Evolutionary conservation across 1,140 invertebrate genomes (phyloP), one percentile per base, ranked within the genome.

Genomic region (Mamestra configurata): DNA sequence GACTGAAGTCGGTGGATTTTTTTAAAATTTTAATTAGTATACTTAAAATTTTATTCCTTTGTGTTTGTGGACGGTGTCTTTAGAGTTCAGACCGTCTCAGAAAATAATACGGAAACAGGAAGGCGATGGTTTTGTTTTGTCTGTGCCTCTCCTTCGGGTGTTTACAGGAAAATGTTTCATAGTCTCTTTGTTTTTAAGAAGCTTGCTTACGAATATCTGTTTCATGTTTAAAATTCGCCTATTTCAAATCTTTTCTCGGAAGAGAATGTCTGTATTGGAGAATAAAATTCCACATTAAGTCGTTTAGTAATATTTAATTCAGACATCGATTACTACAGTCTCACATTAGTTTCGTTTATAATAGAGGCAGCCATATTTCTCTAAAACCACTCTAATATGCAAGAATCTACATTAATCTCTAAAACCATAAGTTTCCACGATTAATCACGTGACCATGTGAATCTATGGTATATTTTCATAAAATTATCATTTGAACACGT

Each of bases 391-490:
- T 70, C 40, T 70, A 70, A 70, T 49, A 70, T 70, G 66, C 66
- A 46, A 27, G 66, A 70, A 70, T 70, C 66, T 70, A 4, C 66
- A 70, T 70, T 70, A 70, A 70, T 46, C 40, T 70, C 40, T 15
- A 18, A 49, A 49, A 70, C 37, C 66, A 68, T 68, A 70, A 24
- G 66, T 37, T 70, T 70, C 66, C 66, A 70, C 66, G 66, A 70
- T 70, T 70, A 43, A 70, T 70, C 66, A 70, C 22, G 59, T n/a
- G 27, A 61, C 53, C 53, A 57, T 57, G 53, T 27, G 53, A 57
- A 57, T 27, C 18, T 57, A 10, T 66, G 70, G 59, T 55, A 68
- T 55, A 86, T 87, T 84, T 84, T 81, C 82, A 88, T 88, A 88
- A 88, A 87, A 89, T 77, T 24, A 79, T 70, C 84, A 82, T 49